Evolutionary conservation across 2,888 invertebrate genomes (phyloP), one percentile per base, ranked within the genome.

Genomic region (Epinotia demarniana): DNA sequence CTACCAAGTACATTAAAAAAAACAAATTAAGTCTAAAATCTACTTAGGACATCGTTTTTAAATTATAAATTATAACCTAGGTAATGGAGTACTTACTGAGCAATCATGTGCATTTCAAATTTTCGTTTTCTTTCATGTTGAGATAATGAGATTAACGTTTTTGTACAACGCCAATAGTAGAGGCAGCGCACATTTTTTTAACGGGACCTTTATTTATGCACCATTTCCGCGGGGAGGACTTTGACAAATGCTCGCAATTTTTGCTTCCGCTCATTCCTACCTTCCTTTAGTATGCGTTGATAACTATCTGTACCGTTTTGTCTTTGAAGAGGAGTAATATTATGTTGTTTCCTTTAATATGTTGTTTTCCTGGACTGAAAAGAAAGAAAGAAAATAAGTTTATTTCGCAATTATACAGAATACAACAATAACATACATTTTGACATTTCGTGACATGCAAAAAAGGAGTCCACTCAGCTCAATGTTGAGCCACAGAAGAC

Each of bases 201-300:
- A 88, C 90, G 86, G 89, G 89, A 87, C 90, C 71, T 88, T 92
- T 92, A 92, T 92, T 92, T 93, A 93, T 92, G 92, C 90, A 87
- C 89, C 89, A 90, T 90, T 92, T 92, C 92, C 92, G 90, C 84
- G 80, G 87, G 84, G 89, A 86, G 87, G 91, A 92, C 92, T 92
- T 92, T 93, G 92, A 92, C 91, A 91, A 92, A 93, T 90, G 91
- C 85, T 84, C 82, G 88, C 90, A 91, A 91, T 92, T 91, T 92
- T 90, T 87, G 89, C 88, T 87, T 89, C 88, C 89, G 85, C 82
- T 80, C 73, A 74, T 78, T 83, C 79, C 82, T 84, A 81, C 80
- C 81, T 83, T 83, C 83, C 81, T 78, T 70, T 69, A 53, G 71
- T 73, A 79, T 63, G 39, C 63, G 49, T 62, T 49, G 72, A 76